phyloP scores from a whole-genome alignment of 1,140 invertebrate genomes.

The Plectrocnemia conspersa region DNA sequence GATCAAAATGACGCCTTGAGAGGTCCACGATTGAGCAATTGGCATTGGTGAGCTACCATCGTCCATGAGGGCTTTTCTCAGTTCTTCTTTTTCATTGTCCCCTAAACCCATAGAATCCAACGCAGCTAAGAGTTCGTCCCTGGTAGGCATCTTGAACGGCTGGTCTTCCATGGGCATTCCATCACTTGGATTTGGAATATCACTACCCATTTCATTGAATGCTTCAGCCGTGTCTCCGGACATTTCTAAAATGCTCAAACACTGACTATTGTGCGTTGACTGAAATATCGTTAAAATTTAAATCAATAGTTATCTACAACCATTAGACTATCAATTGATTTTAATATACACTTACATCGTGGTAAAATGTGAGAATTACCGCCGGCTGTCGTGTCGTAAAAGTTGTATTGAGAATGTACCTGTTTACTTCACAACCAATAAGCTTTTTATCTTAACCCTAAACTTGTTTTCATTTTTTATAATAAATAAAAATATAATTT shows the following conservation, averaged over 20 bases:
- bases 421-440: too few species aligned
- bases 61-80: conserved; percentile 48
- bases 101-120: conserved; percentile 52
- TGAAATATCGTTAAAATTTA: too few species aligned
- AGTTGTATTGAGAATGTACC: too few species aligned
- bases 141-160: conserved; percentile 46
- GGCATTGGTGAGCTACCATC: conserved; percentile 29
- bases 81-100: conserved; percentile 51
- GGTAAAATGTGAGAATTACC: too few species aligned
- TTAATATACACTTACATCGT: too few species aligned
- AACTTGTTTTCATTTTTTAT: too few species aligned
- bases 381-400: too few species aligned
- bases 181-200: conserved; percentile 24
- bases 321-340: too few species aligned
- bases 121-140: conserved; percentile 54
- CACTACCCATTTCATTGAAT: conserved; percentile 40
- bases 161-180: conserved; percentile 37
- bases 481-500: too few species aligned
- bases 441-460: too few species aligned
- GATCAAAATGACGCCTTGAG: conserved; percentile 38
- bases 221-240: conserved; percentile 37
- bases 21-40: background rate
- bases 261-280: too few species aligned
- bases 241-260: background rate
- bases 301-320: too few species aligned